A percentile compares a stretch with the other conserved stretches of the same genome.
Conservation (phyloP, 2,113 vertebrate genomes). For the Ptyas mucosa region DNA sequence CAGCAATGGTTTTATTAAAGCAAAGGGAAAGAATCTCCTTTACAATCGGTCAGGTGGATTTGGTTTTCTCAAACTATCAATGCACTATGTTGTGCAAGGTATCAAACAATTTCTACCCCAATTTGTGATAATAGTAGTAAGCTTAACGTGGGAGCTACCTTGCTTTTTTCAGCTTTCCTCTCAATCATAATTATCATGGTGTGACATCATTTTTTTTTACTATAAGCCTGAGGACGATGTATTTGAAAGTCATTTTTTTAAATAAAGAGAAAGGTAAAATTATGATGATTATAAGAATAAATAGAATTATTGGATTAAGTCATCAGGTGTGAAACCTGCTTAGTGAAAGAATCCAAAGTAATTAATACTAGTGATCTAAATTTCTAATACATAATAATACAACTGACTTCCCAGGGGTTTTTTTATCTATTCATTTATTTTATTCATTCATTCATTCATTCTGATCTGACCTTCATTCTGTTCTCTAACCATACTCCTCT, state of each 20-base stretch:
- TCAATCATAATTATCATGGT: not conserved
- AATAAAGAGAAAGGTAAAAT: not conserved
- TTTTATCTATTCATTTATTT: not conserved
- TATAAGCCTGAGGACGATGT: not conserved
- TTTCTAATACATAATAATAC: not conserved
- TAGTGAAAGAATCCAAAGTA: not conserved
- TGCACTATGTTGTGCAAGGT: not conserved
- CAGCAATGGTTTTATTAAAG: not conserved
- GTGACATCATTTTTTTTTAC: not conserved
- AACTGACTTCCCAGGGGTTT: not conserved
- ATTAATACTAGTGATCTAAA: not conserved
- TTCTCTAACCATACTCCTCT: not conserved
- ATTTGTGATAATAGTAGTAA: not conserved
- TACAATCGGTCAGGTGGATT: not conserved
- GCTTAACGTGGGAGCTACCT: not conserved
- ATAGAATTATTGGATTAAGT: not conserved
- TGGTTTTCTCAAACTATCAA: not conserved
- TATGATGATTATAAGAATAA: not conserved
- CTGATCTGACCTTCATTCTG: not conserved
- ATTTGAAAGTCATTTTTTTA: not conserved
- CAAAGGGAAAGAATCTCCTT: not conserved
- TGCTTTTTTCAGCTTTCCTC: not conserved
- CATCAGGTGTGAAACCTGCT: not conserved
- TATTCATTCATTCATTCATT: not conserved
- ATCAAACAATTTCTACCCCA: not conserved